Evolutionary conservation across 1,140 invertebrate species (phyloP).

Genomic region (Drusus annulatus): DNA sequence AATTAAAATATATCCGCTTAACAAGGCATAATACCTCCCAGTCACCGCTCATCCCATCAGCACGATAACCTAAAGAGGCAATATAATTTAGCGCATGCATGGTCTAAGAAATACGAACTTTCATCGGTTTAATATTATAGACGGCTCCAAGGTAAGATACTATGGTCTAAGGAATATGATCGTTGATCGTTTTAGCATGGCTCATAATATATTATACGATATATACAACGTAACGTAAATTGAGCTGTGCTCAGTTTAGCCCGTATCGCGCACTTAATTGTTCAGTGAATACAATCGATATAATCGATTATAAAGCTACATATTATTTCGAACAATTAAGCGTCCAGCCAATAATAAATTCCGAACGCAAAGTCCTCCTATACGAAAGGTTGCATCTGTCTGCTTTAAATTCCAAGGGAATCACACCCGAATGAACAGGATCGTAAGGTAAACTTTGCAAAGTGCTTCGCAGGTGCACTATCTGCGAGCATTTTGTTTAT

Average conservation of each 20-base stretch:
- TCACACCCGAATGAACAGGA: slow-evolving; percentile 21
- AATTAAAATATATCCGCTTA: too few relatives aligned
- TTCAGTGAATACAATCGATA: slow-evolving; percentile 16
- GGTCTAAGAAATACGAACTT: too few relatives aligned
- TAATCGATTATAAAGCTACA: slow-evolving; percentile 33
- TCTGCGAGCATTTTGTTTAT: slow-evolving; percentile 35
- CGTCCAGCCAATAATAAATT: slow-evolving; percentile 35
- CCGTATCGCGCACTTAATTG: background rate
- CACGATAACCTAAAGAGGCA: too few relatives aligned
- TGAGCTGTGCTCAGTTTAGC: background rate
- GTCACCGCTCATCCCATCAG: too few relatives aligned
- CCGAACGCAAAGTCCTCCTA: background rate
- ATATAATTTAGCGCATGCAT: too few relatives aligned
- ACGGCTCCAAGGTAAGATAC: too few relatives aligned
- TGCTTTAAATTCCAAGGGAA: slow-evolving; percentile 12
- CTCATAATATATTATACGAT: too few relatives aligned
- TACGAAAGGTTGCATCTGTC: background rate
- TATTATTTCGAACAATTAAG: slow-evolving; percentile 14
- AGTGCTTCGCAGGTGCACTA: slow-evolving; percentile 31
- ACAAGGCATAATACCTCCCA: too few relatives aligned
- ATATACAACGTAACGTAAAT: too few relatives aligned
- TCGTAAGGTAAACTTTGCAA: slow-evolving; percentile 30
- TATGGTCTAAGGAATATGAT: background rate
- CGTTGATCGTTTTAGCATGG: background rate
- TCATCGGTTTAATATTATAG: too few relatives aligned